Evolutionary conservation across 2,888 invertebrate species (phyloP).

Genomic region (Mongoloraphidia duomilia): DNA sequence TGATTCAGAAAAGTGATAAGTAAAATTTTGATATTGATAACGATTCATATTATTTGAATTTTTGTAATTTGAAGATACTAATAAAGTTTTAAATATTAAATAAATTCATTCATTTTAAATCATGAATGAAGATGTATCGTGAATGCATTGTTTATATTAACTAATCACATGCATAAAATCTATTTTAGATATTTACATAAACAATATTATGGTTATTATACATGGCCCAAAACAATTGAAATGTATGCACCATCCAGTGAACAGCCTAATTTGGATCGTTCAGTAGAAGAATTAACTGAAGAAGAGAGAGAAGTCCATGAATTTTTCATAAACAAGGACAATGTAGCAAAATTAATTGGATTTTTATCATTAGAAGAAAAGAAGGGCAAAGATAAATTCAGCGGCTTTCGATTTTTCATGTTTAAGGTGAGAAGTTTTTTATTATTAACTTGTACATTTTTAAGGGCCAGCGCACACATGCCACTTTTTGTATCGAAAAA

Average conservation of each 20-base stretch:
- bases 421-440: conserved; percentile 46
- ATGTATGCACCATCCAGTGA: conserved; percentile 51
- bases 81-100: no score
- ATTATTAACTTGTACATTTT: not conserved
- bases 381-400: conserved; percentile 73
- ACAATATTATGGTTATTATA: conserved; percentile 38
- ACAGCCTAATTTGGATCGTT: conserved; percentile 44
- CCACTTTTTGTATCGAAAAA: no score
- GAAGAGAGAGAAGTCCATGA: conserved; percentile 49
- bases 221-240: conserved; percentile 37
- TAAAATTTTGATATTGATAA: no score
- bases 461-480: not conserved
- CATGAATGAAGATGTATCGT: no score
- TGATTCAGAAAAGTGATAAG: no score
- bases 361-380: conserved; percentile 73
- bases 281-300: conserved; percentile 39
- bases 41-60: no score
- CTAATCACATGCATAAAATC: no score
- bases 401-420: conserved; percentile 46
- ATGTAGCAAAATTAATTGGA: conserved; percentile 52
- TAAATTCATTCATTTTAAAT: no score
- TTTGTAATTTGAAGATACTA: no score
- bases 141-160: no score
- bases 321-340: conserved; percentile 50
- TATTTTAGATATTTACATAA: conserved; percentile 46